Percentiles rank a stretch among this genome's conserved stretches.
Evolutionary conservation across 2,797 vertebrate species (phyloP).

Genomic region (Podargus strigoides): DNA sequence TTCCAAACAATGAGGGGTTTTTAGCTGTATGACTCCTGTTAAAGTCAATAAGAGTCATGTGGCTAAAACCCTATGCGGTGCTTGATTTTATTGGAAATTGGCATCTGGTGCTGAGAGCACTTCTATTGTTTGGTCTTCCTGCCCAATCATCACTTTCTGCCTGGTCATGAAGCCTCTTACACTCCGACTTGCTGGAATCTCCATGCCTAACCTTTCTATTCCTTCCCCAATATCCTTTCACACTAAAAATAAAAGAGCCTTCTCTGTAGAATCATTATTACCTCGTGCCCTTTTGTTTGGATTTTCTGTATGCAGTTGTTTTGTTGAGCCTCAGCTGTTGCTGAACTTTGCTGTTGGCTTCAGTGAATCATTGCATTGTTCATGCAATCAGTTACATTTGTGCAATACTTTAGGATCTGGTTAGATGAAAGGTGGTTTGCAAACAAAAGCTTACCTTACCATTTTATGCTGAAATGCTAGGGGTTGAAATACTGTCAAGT

Average conservation of each 20-base stretch:
- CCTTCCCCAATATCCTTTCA: conserved; percentile 2
- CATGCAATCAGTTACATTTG: background rate
- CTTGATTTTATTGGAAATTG: conserved; percentile 61
- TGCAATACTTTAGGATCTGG: background rate
- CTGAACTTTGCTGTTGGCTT: conserved; percentile 27
- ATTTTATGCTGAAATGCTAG: background rate
- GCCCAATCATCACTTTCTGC: background rate
- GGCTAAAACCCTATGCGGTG: conserved; percentile 39
- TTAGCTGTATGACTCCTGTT: conserved; percentile 60
- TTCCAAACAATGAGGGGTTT: conserved; percentile 38
- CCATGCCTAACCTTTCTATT: conserved; percentile 15
- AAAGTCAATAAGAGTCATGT: conserved; percentile 56
- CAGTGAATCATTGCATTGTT: conserved; percentile 1
- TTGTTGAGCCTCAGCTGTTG: conserved; percentile 18
- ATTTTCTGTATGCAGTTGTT: background rate
- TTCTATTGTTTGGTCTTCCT: conserved; percentile 46
- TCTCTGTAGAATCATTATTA: background rate
- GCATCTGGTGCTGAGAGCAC: conserved; percentile 31
- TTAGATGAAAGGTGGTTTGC: background rate
- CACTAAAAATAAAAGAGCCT: background rate
- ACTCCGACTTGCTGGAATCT: background rate
- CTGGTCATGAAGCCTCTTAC: background rate
- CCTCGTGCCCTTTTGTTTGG: conserved; percentile 24
- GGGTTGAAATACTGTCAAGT: background rate
- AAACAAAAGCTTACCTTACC: background rate